These are phyloP conservation scores for Apamea monoglypha DNA, from an alignment of 2,888 invertebrate genomes.

Conservation along the genomic window DNA sequence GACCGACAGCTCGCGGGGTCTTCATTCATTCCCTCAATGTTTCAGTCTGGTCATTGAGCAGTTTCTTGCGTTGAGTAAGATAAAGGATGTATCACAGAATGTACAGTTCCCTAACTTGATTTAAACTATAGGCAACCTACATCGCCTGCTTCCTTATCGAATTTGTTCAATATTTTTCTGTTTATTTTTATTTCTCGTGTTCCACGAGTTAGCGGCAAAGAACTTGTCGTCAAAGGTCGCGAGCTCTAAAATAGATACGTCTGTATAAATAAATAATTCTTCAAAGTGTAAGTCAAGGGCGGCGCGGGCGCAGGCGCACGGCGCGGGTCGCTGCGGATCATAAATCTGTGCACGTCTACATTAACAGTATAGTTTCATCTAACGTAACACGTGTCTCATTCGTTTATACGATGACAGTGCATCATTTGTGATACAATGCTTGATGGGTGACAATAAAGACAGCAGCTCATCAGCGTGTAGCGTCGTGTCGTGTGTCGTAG, in stretches of 20 bases:
- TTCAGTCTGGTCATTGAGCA: neutral
- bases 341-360: conserved; percentile 14
- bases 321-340: neutral
- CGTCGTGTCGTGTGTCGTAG: neutral
- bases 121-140: neutral
- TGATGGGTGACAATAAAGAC: neutral
- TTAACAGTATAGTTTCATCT: conserved; percentile 16
- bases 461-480: neutral
- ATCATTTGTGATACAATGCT: conserved; percentile 14
- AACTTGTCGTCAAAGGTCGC: conserved; percentile 62
- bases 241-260: conserved; percentile 52
- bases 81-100: neutral
- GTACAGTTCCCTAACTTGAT: neutral
- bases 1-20: too few species aligned
- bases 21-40: neutral
- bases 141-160: neutral
- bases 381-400: conserved; percentile 18
- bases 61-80: neutral
- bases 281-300: conserved; percentile 61
- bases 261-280: conserved; percentile 46
- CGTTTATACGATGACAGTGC: conserved; percentile 15
- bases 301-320: neutral
- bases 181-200: conserved; percentile 43
- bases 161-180: conserved; percentile 1
- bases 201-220: conserved; percentile 34